Conservation (phyloP, 2,888 invertebrate species). For the Hoplodrina ambigua region DNA sequence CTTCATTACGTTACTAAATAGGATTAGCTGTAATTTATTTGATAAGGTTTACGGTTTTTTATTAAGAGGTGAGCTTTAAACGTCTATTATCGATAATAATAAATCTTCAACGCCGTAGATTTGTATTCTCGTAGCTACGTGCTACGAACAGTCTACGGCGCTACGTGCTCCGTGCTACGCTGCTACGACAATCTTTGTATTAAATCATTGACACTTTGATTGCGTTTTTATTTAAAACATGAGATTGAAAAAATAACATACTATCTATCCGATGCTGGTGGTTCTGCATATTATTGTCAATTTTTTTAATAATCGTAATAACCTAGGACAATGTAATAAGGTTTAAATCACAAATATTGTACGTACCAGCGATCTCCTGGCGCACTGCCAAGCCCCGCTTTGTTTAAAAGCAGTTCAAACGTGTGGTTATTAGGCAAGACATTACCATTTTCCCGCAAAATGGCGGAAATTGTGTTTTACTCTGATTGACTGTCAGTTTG, state of each 20-base stretch:
- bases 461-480: constrained; percentile 39
- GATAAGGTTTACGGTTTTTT: not conserved
- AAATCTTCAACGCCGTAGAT: constrained; percentile 24
- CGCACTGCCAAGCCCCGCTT: constrained; percentile 19
- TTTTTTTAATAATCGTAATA: not conserved
- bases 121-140: constrained; percentile 37
- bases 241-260: not conserved
- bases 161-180: constrained; percentile 43
- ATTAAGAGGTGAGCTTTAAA: not conserved
- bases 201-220: constrained; percentile 30
- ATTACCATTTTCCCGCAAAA: constrained; percentile 46
- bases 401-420: constrained; percentile 25
- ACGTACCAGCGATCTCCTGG: constrained; percentile 24
- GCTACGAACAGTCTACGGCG: constrained; percentile 30
- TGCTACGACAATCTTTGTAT: constrained; percentile 44
- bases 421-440: constrained; percentile 29
- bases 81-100: not conserved
- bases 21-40: not conserved
- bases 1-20: not conserved
- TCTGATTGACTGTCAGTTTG: constrained; percentile 23
- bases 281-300: not conserved
- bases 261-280: not conserved
- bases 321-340: constrained; percentile 14
- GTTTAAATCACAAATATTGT: constrained; percentile 18
- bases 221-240: constrained; percentile 14